These are phyloP conservation scores for Polia nebulosa DNA, from an alignment of 2,888 invertebrate species.

Conservation along the genomic window DNA sequence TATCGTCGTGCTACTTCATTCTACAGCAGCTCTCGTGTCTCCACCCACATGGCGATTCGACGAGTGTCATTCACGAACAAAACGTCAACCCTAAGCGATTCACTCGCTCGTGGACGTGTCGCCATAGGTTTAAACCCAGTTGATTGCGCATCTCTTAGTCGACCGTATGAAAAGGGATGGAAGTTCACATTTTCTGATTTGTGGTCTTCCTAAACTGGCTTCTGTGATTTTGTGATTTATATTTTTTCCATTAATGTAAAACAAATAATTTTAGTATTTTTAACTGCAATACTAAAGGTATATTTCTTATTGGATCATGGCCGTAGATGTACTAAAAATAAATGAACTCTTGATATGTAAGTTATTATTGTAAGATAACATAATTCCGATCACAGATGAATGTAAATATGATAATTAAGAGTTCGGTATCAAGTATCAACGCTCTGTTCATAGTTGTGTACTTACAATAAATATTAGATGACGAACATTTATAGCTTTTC, in stretches of 20 bases:
- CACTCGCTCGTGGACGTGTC: too few species aligned
- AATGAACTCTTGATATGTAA: constrained; percentile 37
- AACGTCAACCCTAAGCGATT: too few species aligned
- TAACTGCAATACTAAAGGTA: too few species aligned
- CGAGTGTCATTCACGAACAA: too few species aligned
- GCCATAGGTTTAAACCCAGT: not conserved
- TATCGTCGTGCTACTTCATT: too few species aligned
- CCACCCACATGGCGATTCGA: too few species aligned
- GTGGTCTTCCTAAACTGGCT: not conserved
- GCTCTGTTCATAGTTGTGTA: constrained; percentile 82
- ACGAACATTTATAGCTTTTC: constrained; percentile 53
- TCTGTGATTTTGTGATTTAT: too few species aligned
- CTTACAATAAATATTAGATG: constrained; percentile 74
- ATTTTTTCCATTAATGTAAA: too few species aligned
- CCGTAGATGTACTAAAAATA: constrained; percentile 32
- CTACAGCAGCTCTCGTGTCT: too few species aligned
- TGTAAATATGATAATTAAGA: constrained; percentile 73
- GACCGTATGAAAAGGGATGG: not conserved
- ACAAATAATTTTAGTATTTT: too few species aligned
- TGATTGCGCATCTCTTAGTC: not conserved
- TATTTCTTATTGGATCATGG: constrained; percentile 1
- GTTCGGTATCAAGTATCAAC: constrained; percentile 60
- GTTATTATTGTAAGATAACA: constrained; percentile 40
- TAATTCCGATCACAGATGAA: constrained; percentile 57
- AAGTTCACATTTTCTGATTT: not conserved